phyloP scores from a whole-genome alignment of 2,113 vertebrate species.

The Engraulis encrasicolus region DNA sequence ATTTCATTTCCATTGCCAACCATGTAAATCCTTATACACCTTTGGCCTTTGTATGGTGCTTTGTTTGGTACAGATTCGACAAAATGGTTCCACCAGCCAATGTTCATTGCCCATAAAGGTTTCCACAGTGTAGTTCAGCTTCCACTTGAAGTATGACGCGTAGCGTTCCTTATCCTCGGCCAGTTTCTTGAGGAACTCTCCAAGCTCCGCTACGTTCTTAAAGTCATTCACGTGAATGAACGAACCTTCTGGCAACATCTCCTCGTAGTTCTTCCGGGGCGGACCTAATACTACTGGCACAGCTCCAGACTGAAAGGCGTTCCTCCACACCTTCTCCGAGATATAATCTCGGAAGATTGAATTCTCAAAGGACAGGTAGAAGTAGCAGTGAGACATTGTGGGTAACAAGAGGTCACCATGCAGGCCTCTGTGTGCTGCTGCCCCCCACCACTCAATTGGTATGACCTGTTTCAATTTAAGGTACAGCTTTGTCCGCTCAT shows the following conservation, averaged over 20 bases:
- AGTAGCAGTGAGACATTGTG: no score
- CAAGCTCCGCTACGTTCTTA: conserved; percentile 38
- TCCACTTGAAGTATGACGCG: no score
- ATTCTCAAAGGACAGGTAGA: no score
- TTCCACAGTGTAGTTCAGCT: not conserved
- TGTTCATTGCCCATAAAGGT: no score
- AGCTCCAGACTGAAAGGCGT: conserved; percentile 80
- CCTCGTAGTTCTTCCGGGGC: conserved; percentile 67
- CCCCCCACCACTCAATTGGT: conserved; percentile 84
- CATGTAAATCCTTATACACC: not conserved
- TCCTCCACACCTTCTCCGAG: conserved; percentile 93
- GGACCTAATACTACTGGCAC: conserved; percentile 90
- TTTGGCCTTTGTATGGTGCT: not conserved
- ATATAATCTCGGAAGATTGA: conserved; percentile 92
- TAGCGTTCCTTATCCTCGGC: not conserved
- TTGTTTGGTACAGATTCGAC: not conserved
- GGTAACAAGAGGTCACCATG: conserved; percentile 71
- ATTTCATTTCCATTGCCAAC: no score
- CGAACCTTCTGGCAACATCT: conserved; percentile 81
- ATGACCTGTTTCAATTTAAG: conserved; percentile 75
- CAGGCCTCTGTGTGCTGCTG: conserved; percentile 57
- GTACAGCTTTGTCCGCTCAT: conserved; percentile 84
- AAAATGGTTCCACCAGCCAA: no score
- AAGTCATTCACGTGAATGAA: conserved; percentile 96
- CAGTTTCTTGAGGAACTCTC: not conserved